Percentiles rank a stretch among this genome's conserved stretches.
These are phyloP conservation scores for Coregonus ussuriensis DNA, from an alignment of 2,797 vertebrate genomes.

Conservation along the genomic window DNA sequence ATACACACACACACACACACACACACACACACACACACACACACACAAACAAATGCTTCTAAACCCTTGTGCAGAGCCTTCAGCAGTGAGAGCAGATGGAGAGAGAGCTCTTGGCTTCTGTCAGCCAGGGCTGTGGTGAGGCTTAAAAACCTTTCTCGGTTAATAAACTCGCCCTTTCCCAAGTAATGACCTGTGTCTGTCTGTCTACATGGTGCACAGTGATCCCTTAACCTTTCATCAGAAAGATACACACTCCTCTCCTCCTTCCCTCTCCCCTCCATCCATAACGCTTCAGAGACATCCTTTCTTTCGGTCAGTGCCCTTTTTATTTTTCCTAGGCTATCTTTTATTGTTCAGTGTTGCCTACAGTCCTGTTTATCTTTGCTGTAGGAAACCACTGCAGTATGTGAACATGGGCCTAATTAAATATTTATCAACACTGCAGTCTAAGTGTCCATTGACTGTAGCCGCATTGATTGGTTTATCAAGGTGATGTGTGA, in stretches of 20 bases:
- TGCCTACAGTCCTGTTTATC: conserved; percentile 11
- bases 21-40: not conserved
- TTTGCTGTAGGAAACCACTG: conserved; percentile 42
- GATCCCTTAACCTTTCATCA: conserved; percentile 79
- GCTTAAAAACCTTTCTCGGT: conserved; percentile 76
- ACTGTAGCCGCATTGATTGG: conserved; percentile 39
- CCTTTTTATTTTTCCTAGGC: conserved; percentile 42
- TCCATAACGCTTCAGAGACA: conserved; percentile 57
- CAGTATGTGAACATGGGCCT: not conserved
- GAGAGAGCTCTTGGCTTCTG: conserved; percentile 66
- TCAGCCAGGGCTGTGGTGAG: conserved; percentile 67
- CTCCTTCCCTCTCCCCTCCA: conserved; percentile 45
- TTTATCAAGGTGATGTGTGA: conserved; percentile 53
- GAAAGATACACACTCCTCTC: conserved; percentile 50
- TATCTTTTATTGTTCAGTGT: conserved; percentile 52
- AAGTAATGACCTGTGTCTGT: conserved; percentile 77
- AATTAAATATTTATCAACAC: conserved; percentile 18
- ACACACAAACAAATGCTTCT: not conserved
- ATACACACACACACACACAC: not conserved
- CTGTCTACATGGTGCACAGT: conserved; percentile 58
- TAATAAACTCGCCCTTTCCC: conserved; percentile 82
- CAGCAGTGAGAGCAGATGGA: conserved; percentile 50
- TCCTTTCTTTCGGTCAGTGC: conserved; percentile 26
- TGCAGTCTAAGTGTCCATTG: conserved; percentile 28
- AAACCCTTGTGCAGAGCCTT: conserved; percentile 49